phyloP scores from a whole-genome alignment of 2,113 vertebrate species.

The Rhinoderma darwinii region DNA sequence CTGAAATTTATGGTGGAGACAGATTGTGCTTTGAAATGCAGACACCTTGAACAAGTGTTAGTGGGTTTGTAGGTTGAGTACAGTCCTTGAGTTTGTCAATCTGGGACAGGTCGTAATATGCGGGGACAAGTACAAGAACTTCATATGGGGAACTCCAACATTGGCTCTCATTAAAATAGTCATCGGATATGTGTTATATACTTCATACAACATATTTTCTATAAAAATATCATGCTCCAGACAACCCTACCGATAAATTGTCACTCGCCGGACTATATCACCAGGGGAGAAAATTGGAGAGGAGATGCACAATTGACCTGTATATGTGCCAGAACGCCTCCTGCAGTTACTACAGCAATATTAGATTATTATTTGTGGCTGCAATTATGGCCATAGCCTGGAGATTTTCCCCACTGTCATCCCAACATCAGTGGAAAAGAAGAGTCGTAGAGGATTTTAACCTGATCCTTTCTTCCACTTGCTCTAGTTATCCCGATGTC shows the following conservation, averaged over 20 bases:
- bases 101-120: slow-evolving; percentile 9
- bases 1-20: neutral
- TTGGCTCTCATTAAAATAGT: neutral
- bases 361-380: no score
- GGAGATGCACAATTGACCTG: no score
- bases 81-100: neutral
- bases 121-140: slow-evolving; percentile 1
- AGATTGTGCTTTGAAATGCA: slow-evolving; percentile 7
- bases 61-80: neutral
- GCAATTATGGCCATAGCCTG: no score
- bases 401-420: no score
- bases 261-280: no score
- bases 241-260: neutral
- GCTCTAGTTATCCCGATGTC: no score
- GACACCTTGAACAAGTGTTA: slow-evolving; percentile 17
- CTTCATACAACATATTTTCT: neutral
- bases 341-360: no score
- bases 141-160: neutral
- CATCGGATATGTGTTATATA: neutral
- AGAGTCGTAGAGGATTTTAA: no score
- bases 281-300: no score
- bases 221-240: neutral
- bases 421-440: no score
- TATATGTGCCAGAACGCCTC: no score
- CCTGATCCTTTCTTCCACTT: no score